Evolutionary conservation across 2,888 invertebrate species (phyloP).

Genomic region (Aphidoletes aphidimyza): DNA sequence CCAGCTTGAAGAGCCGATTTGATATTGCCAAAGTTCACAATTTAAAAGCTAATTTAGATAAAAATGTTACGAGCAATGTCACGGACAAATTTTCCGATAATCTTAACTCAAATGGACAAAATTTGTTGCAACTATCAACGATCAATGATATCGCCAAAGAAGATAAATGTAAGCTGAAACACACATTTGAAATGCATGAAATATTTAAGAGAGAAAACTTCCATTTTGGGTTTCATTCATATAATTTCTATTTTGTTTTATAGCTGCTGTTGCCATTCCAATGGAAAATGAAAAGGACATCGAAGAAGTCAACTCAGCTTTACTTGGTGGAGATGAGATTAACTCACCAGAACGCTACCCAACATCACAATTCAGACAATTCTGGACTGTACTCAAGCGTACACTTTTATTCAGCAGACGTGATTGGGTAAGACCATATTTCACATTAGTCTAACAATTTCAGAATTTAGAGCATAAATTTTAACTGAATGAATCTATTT

Average conservation of each 20-base stretch:
- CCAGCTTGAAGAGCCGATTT: constrained; percentile 69
- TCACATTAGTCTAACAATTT: constrained; percentile 61
- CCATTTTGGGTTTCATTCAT: neutral
- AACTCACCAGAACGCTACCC: constrained; percentile 80
- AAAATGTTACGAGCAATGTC: constrained; percentile 68
- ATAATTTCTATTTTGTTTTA: neutral
- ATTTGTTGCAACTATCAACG: constrained; percentile 66
- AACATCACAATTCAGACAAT: constrained; percentile 84
- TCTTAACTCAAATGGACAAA: constrained; percentile 59
- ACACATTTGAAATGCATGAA: neutral
- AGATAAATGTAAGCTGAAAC: constrained; percentile 63
- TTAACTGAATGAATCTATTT: neutral
- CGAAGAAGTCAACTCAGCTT: constrained; percentile 75
- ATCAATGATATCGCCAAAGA: constrained; percentile 75
- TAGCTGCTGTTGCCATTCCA: constrained; percentile 70
- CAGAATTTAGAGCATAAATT: neutral
- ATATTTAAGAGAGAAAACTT: constrained; percentile 52
- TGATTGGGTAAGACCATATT: constrained; percentile 78
- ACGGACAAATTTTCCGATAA: constrained; percentile 62
- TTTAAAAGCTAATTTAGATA: constrained; percentile 67
- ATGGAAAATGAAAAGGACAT: constrained; percentile 73
- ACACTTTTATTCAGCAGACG: constrained; percentile 85
- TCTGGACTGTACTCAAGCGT: constrained; percentile 87
- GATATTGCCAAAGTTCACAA: constrained; percentile 70
- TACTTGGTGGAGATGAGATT: constrained; percentile 73